These are phyloP conservation scores for Ditylenchus weischeri DNA, from an alignment of 2,888 invertebrate species.

Conservation along the genomic window DNA sequence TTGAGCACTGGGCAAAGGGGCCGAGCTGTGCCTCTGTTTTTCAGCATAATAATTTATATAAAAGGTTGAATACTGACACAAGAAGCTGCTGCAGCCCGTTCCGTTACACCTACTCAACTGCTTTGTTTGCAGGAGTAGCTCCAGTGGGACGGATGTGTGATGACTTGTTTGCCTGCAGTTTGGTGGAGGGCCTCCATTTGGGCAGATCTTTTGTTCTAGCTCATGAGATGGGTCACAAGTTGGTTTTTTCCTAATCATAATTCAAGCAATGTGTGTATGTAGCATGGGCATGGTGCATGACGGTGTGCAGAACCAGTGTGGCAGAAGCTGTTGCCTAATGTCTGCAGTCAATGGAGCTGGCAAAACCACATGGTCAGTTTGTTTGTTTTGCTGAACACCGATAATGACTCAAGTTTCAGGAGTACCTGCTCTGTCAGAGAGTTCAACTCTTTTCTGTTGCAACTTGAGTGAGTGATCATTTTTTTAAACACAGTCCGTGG, in stretches of 20 bases:
- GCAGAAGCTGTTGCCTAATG: slow-evolving; percentile 56
- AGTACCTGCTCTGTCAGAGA: slow-evolving; percentile 54
- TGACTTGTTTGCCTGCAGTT: slow-evolving; percentile 54
- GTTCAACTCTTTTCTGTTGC: slow-evolving; percentile 56
- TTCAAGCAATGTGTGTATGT: slow-evolving; percentile 1
- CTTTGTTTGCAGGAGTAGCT: slow-evolving; percentile 48
- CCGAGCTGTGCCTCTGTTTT: too few relatives aligned
- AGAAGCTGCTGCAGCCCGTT: too few relatives aligned
- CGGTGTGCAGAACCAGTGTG: slow-evolving; percentile 58
- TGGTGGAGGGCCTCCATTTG: slow-evolving; percentile 58
- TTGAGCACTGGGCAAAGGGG: too few relatives aligned
- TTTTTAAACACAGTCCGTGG: background rate
- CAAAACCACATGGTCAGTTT: slow-evolving; percentile 54
- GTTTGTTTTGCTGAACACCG: too few relatives aligned
- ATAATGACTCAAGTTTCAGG: too few relatives aligned
- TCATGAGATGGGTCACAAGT: slow-evolving; percentile 60
- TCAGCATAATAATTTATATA: too few relatives aligned
- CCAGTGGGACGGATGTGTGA: slow-evolving; percentile 59
- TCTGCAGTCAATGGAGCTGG: slow-evolving; percentile 59
- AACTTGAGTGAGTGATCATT: slow-evolving; percentile 48
- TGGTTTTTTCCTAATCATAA: slow-evolving; percentile 14
- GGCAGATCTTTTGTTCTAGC: slow-evolving; percentile 58
- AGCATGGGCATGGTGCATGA: slow-evolving; percentile 60
- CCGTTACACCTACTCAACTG: too few relatives aligned
- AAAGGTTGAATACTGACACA: too few relatives aligned